Conservation (phyloP, 2,113 vertebrate genomes). For the Thamnaconus septentrionalis region DNA sequence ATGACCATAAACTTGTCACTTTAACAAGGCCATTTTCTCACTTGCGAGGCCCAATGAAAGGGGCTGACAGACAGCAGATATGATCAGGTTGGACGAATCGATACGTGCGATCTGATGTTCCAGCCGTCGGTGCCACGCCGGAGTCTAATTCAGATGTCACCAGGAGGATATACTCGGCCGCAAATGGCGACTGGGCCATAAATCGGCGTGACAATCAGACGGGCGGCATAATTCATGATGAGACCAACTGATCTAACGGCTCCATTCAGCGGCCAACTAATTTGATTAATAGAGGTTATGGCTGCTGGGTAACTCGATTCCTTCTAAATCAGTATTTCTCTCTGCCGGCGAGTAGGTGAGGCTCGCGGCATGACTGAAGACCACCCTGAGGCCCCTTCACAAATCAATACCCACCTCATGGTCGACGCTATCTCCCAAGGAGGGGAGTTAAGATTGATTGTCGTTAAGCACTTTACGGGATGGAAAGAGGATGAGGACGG, state of each 20-base stretch:
- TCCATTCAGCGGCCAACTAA: conserved; percentile 29
- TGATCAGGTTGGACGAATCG: conserved; percentile 29
- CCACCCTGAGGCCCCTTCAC: conserved; percentile 67
- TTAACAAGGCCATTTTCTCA: conserved; percentile 38
- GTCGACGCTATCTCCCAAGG: conserved; percentile 64
- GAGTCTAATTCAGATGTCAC: conserved; percentile 25
- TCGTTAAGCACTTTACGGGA: conserved; percentile 74
- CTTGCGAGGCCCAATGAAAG: conserved; percentile 20
- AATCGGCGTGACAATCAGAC: conserved; percentile 39
- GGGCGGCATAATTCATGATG: conserved; percentile 37
- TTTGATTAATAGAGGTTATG: conserved; percentile 43
- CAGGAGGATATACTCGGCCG: conserved; percentile 28
- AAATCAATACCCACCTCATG: conserved; percentile 68
- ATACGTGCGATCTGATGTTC: conserved; percentile 26
- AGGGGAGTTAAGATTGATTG: conserved; percentile 73
- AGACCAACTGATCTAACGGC: conserved; percentile 33
- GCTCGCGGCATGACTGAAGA: conserved; percentile 68
- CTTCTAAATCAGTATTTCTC: conserved; percentile 52
- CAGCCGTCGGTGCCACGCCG: conserved; percentile 21
- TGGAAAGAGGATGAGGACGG: conserved; percentile 70
- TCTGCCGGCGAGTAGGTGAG: conserved; percentile 44
- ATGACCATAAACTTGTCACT: conserved; percentile 15
- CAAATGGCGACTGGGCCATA: conserved; percentile 29
- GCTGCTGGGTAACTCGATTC: conserved; percentile 33
- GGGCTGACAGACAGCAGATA: conserved; percentile 20